These are phyloP conservation scores for Flabesymbios commensalis DNA, from an alignment of 2,888 invertebrate genomes.

Conservation along the genomic window DNA sequence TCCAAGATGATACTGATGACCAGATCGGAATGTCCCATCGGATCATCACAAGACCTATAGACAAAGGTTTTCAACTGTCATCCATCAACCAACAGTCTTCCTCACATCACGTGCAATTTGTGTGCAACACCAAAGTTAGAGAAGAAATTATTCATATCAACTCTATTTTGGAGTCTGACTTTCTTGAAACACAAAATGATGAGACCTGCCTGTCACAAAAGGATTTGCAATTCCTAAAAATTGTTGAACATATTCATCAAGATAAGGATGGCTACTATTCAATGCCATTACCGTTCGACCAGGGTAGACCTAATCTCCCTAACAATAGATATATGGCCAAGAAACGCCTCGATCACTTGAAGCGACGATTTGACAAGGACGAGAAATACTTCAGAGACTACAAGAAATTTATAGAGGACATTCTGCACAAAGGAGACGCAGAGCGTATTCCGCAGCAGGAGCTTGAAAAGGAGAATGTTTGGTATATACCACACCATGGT, in stretches of 20 bases:
- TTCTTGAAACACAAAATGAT: conserved; percentile 9
- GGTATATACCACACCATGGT: conserved; percentile 12
- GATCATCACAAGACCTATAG: too few relatives aligned
- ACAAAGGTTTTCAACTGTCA: too few relatives aligned
- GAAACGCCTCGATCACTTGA: conserved; percentile 1
- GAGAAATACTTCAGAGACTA: not conserved
- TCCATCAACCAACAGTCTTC: too few relatives aligned
- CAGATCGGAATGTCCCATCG: too few relatives aligned
- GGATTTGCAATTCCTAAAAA: conserved; percentile 6
- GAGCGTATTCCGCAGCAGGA: not conserved
- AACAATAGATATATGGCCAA: not conserved
- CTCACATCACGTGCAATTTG: not conserved
- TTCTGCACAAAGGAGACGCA: conserved; percentile 1
- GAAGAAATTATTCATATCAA: conserved; percentile 31
- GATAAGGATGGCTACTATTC: not conserved
- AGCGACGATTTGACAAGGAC: not conserved
- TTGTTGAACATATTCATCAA: not conserved
- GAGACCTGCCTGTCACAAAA: not conserved
- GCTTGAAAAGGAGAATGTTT: too few relatives aligned
- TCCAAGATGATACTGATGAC: too few relatives aligned
- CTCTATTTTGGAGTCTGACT: conserved; percentile 27
- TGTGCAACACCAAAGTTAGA: conserved; percentile 11
- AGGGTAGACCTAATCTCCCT: not conserved
- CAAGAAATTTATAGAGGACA: conserved; percentile 1
- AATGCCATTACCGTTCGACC: conserved; percentile 5